Percentiles rank a stretch among this genome's conserved stretches.
These are phyloP conservation scores for Emmelina monodactyla DNA, from an alignment of 2,888 invertebrate species.

Conservation along the genomic window DNA sequence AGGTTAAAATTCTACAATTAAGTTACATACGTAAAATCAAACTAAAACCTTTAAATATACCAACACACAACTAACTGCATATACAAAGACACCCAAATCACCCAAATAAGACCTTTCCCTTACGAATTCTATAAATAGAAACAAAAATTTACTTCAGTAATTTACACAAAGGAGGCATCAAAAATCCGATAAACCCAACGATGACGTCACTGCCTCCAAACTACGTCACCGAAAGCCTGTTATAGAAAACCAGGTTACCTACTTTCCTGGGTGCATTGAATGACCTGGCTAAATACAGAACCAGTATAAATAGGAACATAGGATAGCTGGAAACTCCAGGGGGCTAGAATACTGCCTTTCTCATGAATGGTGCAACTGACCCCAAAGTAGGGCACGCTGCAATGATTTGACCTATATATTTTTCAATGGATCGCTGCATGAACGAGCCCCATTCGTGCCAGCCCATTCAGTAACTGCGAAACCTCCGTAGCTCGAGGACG, in stretches of 20 bases:
- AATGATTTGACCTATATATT: slow-evolving; percentile 64
- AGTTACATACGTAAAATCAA: too few species aligned
- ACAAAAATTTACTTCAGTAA: background rate
- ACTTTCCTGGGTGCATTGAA: slow-evolving; percentile 55
- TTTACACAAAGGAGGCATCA: background rate
- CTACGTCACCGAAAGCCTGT: slow-evolving; percentile 48
- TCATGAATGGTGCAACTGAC: slow-evolving; percentile 49
- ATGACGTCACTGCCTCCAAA: slow-evolving; percentile 41
- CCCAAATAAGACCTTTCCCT: background rate
- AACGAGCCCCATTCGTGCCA: slow-evolving; percentile 53
- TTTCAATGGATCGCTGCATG: slow-evolving; percentile 59
- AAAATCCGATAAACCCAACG: slow-evolving; percentile 9
- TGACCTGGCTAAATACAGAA: slow-evolving; percentile 63
- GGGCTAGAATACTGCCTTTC: slow-evolving; percentile 35
- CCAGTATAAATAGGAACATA: slow-evolving; percentile 59
- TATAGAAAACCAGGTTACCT: slow-evolving; percentile 63
- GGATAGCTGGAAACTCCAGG: too few species aligned
- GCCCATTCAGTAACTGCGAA: slow-evolving; percentile 58
- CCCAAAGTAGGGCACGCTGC: slow-evolving; percentile 54
- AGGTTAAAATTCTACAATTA: too few species aligned
- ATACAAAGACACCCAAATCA: too few species aligned
- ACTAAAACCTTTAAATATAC: background rate
- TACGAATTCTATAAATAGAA: background rate
- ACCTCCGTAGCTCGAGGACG: slow-evolving; percentile 46
- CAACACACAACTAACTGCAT: background rate